Base-by-base conservation (phyloP, 1,140 invertebrate species). In the Dolichoris vasculosae region DNA sequence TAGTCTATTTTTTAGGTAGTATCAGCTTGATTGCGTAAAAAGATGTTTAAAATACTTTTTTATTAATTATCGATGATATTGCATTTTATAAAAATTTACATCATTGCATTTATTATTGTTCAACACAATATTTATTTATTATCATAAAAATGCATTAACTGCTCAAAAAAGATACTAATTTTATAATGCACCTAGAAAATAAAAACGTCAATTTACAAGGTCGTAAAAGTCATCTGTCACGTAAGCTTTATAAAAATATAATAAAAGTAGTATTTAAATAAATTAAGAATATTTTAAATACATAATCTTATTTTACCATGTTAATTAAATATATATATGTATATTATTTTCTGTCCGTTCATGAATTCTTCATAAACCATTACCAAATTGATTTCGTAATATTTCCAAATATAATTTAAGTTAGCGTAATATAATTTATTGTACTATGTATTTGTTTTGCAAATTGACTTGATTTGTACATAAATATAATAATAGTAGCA, bases 1-100 rank as follows among this genome's bases (percentile, higher is more conserved):
- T 32, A 2, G 35, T 81, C 26, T 51, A 81, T 32, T 69, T 82
- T 82, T 82, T n/a, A 82, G 30, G 64, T 51, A 43, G 35, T 64
- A 17, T 30, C 43, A 38, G 32, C 67, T 71, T 30, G 38, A 55
- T 35, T 51, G 26, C 13, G 13, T n/a, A 82, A 48, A 69, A 43
- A 35, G 15, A 17, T 26, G 51, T 46, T 80, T 38, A 17, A 67
- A 40, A 4, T 20, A 38, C 23, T 38, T 35, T 69, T 38, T 38
- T 0, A 20, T 20, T 69, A 23, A 13, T 69, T 38, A 15, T 69
- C 23, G 6, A 7, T 30, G 17, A 13, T 23, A 38, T 35, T 13
- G 2, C n/a, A 13, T 9, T 77, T 30, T 48, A 30, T 23, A 40
- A 15, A 75, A 26, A 75, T 46, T 2, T 46, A 46, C 9, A 40